A percentile compares a stretch with the other conserved stretches of the same genome.
phyloP scores from a whole-genome alignment of 2,797 vertebrate species.

The Poeciliopsis paucimaculata region DNA sequence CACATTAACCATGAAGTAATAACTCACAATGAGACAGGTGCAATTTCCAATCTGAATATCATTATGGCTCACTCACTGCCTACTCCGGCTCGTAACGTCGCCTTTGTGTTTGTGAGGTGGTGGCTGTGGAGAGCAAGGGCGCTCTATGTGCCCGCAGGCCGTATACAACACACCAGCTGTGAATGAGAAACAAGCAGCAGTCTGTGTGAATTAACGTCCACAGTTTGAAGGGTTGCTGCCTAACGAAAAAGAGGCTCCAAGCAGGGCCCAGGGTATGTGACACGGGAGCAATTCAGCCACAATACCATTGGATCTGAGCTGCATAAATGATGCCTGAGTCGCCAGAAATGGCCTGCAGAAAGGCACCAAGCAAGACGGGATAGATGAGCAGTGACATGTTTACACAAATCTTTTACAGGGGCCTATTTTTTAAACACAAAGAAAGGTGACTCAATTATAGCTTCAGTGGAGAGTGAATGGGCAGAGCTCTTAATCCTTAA shows the following conservation, averaged over 20 bases:
- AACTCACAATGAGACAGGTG: conserved; percentile 73
- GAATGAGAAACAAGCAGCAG: conserved; percentile 61
- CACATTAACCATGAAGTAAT: conserved; percentile 68
- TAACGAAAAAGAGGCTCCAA: conserved; percentile 49
- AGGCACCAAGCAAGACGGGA: conserved; percentile 22
- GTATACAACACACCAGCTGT: conserved; percentile 55
- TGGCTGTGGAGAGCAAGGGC: conserved; percentile 36
- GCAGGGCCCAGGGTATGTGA: conserved; percentile 42
- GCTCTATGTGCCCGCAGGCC: conserved; percentile 47
- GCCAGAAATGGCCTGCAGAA: conserved; percentile 26
- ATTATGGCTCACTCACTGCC: conserved; percentile 55
- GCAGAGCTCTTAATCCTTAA: not conserved
- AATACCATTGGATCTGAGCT: conserved; percentile 50
- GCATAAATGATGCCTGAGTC: conserved; percentile 66
- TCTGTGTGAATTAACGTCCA: conserved; percentile 65
- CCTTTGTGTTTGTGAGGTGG: conserved; percentile 54
- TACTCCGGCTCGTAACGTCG: conserved; percentile 41
- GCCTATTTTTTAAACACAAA: conserved; percentile 7
- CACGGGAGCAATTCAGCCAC: conserved; percentile 56
- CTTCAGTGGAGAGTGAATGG: not conserved
- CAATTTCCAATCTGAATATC: conserved; percentile 73
- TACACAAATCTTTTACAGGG: not conserved
- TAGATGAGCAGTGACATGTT: conserved; percentile 26
- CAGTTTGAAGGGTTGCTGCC: conserved; percentile 33
- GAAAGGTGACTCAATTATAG: not conserved